Evolutionary conservation across 92 coral and sea anemone genomes (phyloP), one percentile per base, ranked within the genome.

Genomic region (Micromussa lordhowensis): DNA sequence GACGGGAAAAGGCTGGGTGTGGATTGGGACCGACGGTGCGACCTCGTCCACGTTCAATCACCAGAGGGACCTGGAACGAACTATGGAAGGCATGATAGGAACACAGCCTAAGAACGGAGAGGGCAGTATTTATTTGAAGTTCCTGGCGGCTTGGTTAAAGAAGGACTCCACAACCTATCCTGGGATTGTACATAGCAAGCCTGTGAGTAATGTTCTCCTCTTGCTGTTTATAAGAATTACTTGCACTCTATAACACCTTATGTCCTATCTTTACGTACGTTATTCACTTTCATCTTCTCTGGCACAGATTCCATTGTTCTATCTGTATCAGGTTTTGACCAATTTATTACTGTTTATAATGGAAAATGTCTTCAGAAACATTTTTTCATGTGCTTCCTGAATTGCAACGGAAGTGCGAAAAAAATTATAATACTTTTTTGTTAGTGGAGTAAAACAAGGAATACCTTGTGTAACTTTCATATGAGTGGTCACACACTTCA

Each of bases 21-120:
- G 99, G 99, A 92, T 98, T 15, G 99, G 98, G 6, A 93, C 98
- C 38, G 99, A 98, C 74, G 98, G 98, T 28, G 95, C 99, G 29
- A 94, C 98, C 1, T 87, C 99, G 18, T 95, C 98, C n/a, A 96
- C 96, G 4, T 96, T 98, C 71, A 92, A 93, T 44, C 95, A 95
- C 26, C 96, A 93, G 59, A 96, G 92, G 49, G 96, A 95, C 79
- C 91, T 98, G 73, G 94, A 98, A 79, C 92, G 91, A 34, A 91
- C 98, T 79, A 98, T 98, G 99, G 95, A 96, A 82, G 99, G 99
- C 28, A 95, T 98, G 96, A 86, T 98, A 73, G 99, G 99, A n/a
- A 96, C 96, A 19, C 99, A 96, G 86, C 98, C 99, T 21, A 95
- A 93, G 90, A 95, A 96, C 68, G 99, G 99, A 55, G 99, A 96